Conservation (phyloP, 1,140 invertebrate species). For the Trichonephila inaurata region DNA sequence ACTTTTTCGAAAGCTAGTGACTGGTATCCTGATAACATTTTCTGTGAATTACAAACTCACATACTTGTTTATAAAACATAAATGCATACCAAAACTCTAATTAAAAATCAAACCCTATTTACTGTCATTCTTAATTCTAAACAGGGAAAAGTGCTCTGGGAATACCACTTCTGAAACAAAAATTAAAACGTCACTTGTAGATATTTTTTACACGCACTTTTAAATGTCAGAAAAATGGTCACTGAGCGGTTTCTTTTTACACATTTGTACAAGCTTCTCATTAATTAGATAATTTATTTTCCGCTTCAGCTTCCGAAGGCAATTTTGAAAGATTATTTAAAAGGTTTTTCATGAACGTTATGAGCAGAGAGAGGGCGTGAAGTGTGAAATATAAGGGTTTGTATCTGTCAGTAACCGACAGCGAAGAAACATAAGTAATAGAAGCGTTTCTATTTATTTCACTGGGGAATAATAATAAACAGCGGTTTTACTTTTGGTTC, state of each 20-base stretch:
- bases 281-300: conserved; percentile 39
- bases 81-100: too few species aligned
- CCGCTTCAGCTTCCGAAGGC: not conserved
- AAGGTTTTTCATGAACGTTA: conserved; percentile 15
- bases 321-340: conserved; percentile 23
- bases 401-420: not conserved
- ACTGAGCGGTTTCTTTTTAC: not conserved
- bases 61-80: too few species aligned
- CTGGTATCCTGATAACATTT: too few species aligned
- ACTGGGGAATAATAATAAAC: not conserved
- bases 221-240: not conserved
- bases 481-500: not conserved
- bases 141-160: not conserved
- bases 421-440: not conserved
- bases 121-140: not conserved
- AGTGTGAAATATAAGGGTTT: not conserved
- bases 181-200: not conserved
- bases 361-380: not conserved
- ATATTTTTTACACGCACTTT: not conserved
- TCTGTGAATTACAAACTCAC: too few species aligned
- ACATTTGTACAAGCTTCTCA: not conserved
- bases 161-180: not conserved
- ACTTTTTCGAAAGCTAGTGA: too few species aligned
- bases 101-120: too few species aligned
- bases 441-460: not conserved